Evolutionary conservation across 2,113 vertebrate species (phyloP), one percentile per base, ranked within the genome.

Genomic region (Petrocephalus microphthalmus): DNA sequence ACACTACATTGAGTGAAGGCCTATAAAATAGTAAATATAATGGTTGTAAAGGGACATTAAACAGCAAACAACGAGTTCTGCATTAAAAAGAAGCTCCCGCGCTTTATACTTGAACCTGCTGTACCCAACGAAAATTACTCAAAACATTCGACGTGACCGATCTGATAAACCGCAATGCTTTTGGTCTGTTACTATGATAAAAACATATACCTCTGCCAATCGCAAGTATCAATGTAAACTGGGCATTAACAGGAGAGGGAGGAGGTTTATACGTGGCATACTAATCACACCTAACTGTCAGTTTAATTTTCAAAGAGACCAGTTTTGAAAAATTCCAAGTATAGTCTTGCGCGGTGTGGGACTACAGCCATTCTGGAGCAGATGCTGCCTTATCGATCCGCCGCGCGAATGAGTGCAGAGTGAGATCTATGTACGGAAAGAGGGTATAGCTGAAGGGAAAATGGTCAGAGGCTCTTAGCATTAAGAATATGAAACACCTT

Each of bases 291-390:
- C 88, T 94, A 92, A 93, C 94, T 95, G 94, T 93, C 94, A 94
- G 91, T 94, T 95, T 95, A 94, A 95, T 95, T 95, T 94, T 93
- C 93, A 94, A 93, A 94, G 95, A 95, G 94, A 94, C 93, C 94
- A 93, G 91, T 91, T 93, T 93, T 92, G 93, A 91, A 91, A 74
- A 85, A 91, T 87, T 93, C 92, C 88, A 90, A 91, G 93, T 83
- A 78, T 47, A 52, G 74, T 54, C 87, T 25, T 56, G 87, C 92
- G 92, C 93, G 92, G 94, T 93, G 93, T 94, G 94, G 94, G 94
- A 95, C 93, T 93, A 91, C 91, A 90, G 92, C 93, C 93, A 91
- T 94, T 94, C 94, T 89, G 93, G 90, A 95, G 93, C 94, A 95
- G 95, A 96, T 95, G 94, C 94, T 96, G 93, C 93, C 93, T 92